Percentiles rank a stretch among this genome's conserved stretches.
Conservation (phyloP, 1,140 invertebrate genomes). For the Rhopalosiphum padi region DNA sequence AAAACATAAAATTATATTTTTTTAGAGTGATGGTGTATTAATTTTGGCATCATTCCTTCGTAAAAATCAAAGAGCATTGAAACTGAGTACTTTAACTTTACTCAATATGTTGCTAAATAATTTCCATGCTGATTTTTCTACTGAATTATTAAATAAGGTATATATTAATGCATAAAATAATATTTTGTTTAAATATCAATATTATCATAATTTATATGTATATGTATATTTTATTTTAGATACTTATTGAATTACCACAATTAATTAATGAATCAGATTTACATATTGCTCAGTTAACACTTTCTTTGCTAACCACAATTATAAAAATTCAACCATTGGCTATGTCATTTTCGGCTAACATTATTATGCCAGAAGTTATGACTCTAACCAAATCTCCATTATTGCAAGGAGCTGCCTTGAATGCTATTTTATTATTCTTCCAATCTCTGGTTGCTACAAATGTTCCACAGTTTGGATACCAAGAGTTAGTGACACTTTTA, state of each 20-base stretch:
- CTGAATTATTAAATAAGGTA: conserved; percentile 76
- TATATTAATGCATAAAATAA: conserved; percentile 61
- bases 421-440: conserved; percentile 73
- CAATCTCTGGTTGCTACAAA: conserved; percentile 84
- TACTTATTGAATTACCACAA: conserved; percentile 84
- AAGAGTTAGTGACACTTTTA: conserved; percentile 78
- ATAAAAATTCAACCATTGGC: conserved; percentile 74
- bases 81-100: conserved; percentile 88
- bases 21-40: conserved; percentile 83
- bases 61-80: conserved; percentile 96
- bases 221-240: conserved; percentile 62
- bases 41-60: conserved; percentile 92
- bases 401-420: conserved; percentile 70
- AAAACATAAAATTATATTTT: conserved; percentile 58
- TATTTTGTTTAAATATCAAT: not conserved
- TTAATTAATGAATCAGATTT: conserved; percentile 92
- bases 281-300: conserved; percentile 91
- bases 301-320: conserved; percentile 79
- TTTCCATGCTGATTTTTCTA: conserved; percentile 68
- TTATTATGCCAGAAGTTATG: conserved; percentile 84
- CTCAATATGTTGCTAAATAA: conserved; percentile 89
- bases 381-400: conserved; percentile 88
- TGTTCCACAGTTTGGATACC: conserved; percentile 79
- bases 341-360: conserved; percentile 71
- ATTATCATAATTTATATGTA: conserved; percentile 26